phyloP scores from a whole-genome alignment of 2,797 vertebrate genomes.

The Hipposideros larvatus region DNA sequence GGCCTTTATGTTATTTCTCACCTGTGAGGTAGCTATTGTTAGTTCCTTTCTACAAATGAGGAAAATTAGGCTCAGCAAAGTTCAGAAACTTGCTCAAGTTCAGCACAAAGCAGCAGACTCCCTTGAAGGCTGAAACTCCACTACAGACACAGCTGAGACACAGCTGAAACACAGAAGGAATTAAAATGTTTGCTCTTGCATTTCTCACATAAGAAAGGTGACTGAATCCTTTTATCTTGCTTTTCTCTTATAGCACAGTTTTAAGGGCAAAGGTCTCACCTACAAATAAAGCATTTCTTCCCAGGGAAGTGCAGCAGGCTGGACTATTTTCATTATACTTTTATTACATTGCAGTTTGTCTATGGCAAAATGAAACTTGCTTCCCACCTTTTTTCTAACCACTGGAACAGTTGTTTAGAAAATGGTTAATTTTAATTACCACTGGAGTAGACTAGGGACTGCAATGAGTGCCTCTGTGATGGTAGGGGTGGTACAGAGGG shows the following conservation, averaged over 20 bases:
- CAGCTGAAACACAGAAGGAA: background rate
- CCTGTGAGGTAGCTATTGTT: background rate
- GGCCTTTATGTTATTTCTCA: background rate
- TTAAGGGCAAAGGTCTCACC: background rate
- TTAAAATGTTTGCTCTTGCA: background rate
- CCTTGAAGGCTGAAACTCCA: background rate
- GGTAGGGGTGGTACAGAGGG: background rate
- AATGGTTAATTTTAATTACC: background rate
- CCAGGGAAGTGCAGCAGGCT: background rate
- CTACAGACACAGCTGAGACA: no score
- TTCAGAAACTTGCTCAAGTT: background rate
- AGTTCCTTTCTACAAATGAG: background rate
- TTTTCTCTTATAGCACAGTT: background rate
- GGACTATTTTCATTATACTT: background rate
- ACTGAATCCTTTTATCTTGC: background rate
- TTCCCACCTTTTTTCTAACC: slow-evolving; percentile 23
- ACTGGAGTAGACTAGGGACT: background rate
- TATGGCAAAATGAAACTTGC: background rate
- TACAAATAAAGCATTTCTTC: background rate
- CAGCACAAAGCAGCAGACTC: background rate
- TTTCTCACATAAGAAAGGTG: background rate
- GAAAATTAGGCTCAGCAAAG: slow-evolving; percentile 12
- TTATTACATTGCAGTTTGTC: slow-evolving; percentile 11
- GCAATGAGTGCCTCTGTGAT: background rate
- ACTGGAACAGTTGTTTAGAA: background rate